Conservation (phyloP, 2,888 invertebrate species). For the Sarcophaga variegata region DNA sequence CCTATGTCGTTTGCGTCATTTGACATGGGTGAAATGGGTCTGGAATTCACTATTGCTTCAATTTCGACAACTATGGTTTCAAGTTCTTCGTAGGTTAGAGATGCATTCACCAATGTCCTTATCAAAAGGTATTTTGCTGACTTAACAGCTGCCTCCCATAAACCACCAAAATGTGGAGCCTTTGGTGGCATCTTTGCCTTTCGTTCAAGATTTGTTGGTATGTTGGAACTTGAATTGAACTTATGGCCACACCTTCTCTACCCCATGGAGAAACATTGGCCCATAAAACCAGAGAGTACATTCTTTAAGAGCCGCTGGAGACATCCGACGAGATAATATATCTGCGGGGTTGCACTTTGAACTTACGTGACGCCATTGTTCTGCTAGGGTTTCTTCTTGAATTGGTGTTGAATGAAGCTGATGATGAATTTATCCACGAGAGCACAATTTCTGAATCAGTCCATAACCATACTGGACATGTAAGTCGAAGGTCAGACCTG, state of each 20-base stretch:
- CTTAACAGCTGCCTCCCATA: no score
- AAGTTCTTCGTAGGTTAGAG: neutral
- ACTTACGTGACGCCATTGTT: neutral
- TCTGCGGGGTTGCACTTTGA: neutral
- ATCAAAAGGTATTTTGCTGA: no score
- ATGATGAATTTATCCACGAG: slow-evolving; percentile 13
- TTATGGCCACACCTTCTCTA: neutral
- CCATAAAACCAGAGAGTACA: slow-evolving; percentile 8
- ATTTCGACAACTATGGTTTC: slow-evolving; percentile 67
- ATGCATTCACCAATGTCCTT: no score
- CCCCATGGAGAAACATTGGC: slow-evolving; percentile 5
- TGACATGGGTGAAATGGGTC: slow-evolving; percentile 51
- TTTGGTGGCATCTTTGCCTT: neutral
- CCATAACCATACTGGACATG: neutral
- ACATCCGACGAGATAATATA: neutral
- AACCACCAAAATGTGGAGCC: no score
- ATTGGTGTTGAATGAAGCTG: no score
- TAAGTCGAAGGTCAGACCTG: slow-evolving; percentile 6
- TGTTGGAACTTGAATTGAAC: neutral
- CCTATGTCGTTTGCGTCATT: slow-evolving; percentile 64
- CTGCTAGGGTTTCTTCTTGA: neutral
- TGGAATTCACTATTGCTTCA: slow-evolving; percentile 73
- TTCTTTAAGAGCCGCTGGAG: neutral
- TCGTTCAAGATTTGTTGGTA: neutral
- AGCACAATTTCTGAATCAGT: slow-evolving; percentile 15